phyloP scores from a whole-genome alignment of 2,113 vertebrate genomes.

The Pleuronectes platessa region DNA sequence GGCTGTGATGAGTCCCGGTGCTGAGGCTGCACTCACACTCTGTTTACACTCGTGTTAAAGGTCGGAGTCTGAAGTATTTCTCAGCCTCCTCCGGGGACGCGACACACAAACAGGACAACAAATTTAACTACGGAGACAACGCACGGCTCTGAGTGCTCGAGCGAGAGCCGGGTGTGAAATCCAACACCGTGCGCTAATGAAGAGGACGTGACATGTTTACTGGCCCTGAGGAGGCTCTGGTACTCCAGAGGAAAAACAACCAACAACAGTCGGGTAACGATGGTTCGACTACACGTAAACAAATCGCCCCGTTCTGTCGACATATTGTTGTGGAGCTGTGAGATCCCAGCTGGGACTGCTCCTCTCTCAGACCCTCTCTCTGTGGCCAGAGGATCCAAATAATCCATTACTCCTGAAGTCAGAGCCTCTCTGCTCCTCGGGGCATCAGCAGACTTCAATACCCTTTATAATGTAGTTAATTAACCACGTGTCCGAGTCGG shows the following conservation, averaged over 20 bases:
- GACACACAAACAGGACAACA: constrained; percentile 25
- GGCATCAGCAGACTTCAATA: constrained; percentile 36
- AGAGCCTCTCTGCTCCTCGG: constrained; percentile 38
- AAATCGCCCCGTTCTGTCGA: background rate
- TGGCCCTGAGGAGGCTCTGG: background rate
- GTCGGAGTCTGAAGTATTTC: constrained; percentile 20
- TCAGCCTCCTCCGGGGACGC: constrained; percentile 16
- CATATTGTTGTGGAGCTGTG: background rate
- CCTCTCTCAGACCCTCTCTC: constrained; percentile 15
- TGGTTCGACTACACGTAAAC: background rate
- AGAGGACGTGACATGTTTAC: background rate
- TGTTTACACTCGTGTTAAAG: constrained; percentile 59
- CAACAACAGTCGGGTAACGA: background rate
- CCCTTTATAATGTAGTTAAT: constrained; percentile 19
- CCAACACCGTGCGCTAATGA: constrained; percentile 1
- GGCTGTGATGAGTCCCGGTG: constrained; percentile 59
- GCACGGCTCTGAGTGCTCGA: background rate
- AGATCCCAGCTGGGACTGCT: background rate
- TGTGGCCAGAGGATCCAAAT: constrained; percentile 33
- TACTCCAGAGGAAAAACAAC: background rate
- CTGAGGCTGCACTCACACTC: constrained; percentile 35
- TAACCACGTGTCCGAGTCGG: constrained; percentile 19
- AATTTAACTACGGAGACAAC: constrained; percentile 16
- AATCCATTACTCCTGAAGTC: constrained; percentile 34
- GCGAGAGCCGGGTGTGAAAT: too few relatives aligned